Conservation (phyloP, 2,113 vertebrate genomes). For the Tricholaema leucomelas region DNA sequence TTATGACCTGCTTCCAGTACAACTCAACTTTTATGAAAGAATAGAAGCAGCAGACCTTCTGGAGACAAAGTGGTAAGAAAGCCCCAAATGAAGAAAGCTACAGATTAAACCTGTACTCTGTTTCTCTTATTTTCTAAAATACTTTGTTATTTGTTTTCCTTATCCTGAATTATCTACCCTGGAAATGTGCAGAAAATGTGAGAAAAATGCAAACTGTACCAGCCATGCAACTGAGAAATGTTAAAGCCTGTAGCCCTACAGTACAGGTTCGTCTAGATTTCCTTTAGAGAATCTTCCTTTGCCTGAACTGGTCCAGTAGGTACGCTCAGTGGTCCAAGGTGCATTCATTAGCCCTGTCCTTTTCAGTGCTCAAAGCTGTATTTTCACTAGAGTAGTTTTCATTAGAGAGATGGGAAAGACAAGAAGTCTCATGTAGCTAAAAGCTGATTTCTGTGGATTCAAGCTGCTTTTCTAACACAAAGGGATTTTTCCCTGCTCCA, state of each 20-base stretch:
- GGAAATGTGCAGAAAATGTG: neutral
- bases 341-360: neutral
- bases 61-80: neutral
- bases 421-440: neutral
- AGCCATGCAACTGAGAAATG: neutral
- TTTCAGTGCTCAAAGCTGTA: neutral
- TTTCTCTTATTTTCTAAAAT: neutral
- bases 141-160: neutral
- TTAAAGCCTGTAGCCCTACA: neutral
- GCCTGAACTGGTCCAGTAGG: neutral
- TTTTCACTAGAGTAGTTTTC: neutral
- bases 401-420: neutral
- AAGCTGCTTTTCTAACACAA: neutral
- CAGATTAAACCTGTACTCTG: neutral
- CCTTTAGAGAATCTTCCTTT: neutral
- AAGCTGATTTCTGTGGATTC: neutral
- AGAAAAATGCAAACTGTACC: neutral
- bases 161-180: neutral
- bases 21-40: neutral
- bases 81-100: neutral
- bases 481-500: neutral
- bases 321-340: accelerated
- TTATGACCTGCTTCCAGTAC: neutral
- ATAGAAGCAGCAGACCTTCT: neutral
- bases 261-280: neutral